phyloP scores from a whole-genome alignment of 1,140 invertebrate genomes.

The Caenorhabditis brenneri region DNA sequence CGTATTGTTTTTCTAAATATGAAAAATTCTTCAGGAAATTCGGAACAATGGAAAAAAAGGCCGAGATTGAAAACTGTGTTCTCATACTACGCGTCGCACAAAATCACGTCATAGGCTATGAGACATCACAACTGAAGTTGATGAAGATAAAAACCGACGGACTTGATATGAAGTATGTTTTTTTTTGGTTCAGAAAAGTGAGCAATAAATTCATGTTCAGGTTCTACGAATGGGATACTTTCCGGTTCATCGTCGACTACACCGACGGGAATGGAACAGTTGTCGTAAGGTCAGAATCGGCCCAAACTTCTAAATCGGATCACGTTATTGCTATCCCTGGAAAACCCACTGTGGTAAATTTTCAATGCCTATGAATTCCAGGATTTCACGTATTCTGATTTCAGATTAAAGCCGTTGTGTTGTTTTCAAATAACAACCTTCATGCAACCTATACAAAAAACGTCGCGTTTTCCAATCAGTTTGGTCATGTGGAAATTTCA shows the following conservation, averaged over 20 bases:
- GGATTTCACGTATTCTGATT: too few species aligned
- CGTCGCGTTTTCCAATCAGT: neutral
- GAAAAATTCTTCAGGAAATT: too few species aligned
- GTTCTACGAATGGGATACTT: neutral
- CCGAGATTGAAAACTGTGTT: too few species aligned
- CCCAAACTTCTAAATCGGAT: neutral
- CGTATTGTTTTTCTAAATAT: too few species aligned
- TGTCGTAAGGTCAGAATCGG: neutral
- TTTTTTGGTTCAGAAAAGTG: neutral
- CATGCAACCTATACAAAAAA: neutral
- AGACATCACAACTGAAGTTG: too few species aligned
- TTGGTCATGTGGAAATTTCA: neutral
- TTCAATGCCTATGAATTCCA: too few species aligned
- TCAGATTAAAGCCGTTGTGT: neutral
- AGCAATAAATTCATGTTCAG: neutral
- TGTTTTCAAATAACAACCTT: neutral
- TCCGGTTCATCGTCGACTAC: neutral
- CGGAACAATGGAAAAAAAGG: too few species aligned
- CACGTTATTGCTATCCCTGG: neutral
- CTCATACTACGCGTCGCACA: too few species aligned
- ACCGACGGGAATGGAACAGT: neutral
- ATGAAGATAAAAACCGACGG: too few species aligned
- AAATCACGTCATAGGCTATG: too few species aligned
- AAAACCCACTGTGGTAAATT: too few species aligned
- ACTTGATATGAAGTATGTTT: too few species aligned